Evolutionary conservation across 2,113 vertebrate species (phyloP).

Genomic region (Peromyscus californicus): DNA sequence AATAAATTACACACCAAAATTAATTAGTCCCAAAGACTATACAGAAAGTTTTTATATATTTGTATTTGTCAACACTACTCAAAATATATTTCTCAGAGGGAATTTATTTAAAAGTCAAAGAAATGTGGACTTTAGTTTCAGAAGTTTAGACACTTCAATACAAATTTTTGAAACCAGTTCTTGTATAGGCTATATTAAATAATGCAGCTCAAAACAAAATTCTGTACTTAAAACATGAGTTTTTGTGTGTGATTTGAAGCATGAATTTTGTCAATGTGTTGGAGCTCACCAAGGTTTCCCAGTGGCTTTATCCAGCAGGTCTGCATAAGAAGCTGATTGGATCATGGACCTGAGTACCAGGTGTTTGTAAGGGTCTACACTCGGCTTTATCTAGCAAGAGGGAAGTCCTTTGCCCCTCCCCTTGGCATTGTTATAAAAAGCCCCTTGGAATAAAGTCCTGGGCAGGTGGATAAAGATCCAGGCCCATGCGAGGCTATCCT

Average conservation of each 20-base stretch:
- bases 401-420: too few relatives aligned
- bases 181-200: not conserved
- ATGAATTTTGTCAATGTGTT: not conserved
- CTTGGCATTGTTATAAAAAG: too few relatives aligned
- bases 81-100: not conserved
- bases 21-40: not conserved
- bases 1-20: not conserved
- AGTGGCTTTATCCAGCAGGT: too few relatives aligned
- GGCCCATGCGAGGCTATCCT: too few relatives aligned
- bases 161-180: not conserved
- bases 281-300: too few relatives aligned
- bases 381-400: too few relatives aligned
- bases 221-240: not conserved
- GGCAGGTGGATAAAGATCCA: too few relatives aligned
- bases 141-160: not conserved
- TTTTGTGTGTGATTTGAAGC: not conserved
- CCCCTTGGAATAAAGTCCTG: too few relatives aligned
- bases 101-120: constrained; percentile 11
- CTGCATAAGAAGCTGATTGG: too few relatives aligned
- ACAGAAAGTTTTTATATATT: not conserved
- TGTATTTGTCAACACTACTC: not conserved
- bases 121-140: not conserved
- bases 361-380: too few relatives aligned
- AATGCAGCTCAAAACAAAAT: not conserved
- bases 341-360: too few relatives aligned